Evolutionary conservation across 2,888 invertebrate genomes (phyloP), one percentile per base, ranked within the genome.

Genomic region (Brenthis ino): DNA sequence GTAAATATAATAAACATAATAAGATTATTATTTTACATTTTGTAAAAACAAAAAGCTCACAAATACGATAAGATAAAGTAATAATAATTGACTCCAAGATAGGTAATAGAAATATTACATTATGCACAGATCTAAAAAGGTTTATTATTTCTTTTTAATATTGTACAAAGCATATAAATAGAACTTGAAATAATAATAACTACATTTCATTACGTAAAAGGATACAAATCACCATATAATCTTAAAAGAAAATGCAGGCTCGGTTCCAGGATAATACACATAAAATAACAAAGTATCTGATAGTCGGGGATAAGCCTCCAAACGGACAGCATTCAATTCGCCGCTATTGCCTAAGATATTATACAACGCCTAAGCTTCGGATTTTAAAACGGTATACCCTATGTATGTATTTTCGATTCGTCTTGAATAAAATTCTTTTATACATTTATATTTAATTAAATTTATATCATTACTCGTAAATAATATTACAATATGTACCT

Each of bases 251-350:
- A 67, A 61, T 67, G 33, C 67, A 67, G 60, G 60, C 55, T 67
- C 55, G 37, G 60, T 61, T 67, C 67, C 55, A 67, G 60, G n/a
- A 28, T 33, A 67, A 67, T 67, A 60, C 55, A 61, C 61, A 67
- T 74, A 74, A 69, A 69, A 69, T 72, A 72, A 74, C 74, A 81
- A 85, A 85, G 85, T 88, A 84, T 85, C 82, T 81, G 84, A 83
- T 84, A 85, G 81, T 80, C 78, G 77, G 81, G 85, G 87, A 88
- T 88, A 86, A 89, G 85, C 85, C 80, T 76, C 78, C 77, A 84
- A 86, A 83, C 82, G 85, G 86, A 81, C 81, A 84, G 82, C 85
- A 85, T 88, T 89, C 88, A 88, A 88, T 88, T 86, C 85, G 79
- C 79, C 79, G 77, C 76, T 80, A 80, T 85, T 86, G 86, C 87